Evolutionary conservation across 2,113 vertebrate species (phyloP).

Genomic region (Lichenostomus cassidix): DNA sequence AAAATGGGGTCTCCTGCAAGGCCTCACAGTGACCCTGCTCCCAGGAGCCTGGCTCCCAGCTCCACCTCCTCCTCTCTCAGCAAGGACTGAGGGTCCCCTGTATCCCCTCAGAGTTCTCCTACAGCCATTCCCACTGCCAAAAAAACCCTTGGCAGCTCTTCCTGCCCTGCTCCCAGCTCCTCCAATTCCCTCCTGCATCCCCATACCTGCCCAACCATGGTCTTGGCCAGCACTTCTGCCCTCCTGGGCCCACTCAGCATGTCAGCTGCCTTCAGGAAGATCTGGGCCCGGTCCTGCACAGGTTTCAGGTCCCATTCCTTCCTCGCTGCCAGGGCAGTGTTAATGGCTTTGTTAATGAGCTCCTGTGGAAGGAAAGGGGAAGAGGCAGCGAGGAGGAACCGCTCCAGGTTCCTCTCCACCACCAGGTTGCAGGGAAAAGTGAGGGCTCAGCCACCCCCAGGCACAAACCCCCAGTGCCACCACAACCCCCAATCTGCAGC

Average conservation of each 20-base stretch:
- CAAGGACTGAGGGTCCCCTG: background rate
- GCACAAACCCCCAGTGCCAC: background rate
- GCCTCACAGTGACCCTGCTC: background rate
- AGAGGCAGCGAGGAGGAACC: background rate
- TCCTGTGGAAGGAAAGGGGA: slow-evolving; percentile 64
- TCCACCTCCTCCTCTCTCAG: background rate
- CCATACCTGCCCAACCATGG: slow-evolving; percentile 93
- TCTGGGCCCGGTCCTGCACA: slow-evolving; percentile 85
- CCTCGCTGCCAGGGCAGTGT: slow-evolving; percentile 80
- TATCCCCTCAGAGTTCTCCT: rapidly evolving
- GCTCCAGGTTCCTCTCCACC: background rate
- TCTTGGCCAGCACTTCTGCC: slow-evolving; percentile 91
- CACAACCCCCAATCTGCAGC: background rate
- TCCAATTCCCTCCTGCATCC: rapidly evolving
- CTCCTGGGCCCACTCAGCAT: slow-evolving; percentile 84
- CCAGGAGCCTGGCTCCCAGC: background rate
- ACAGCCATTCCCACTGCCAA: background rate
- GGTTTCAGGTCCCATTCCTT: slow-evolving; percentile 93
- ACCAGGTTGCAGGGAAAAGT: rapidly evolving
- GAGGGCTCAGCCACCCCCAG: rapidly evolving
- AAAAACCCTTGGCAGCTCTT: background rate
- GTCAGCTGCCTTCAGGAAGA: slow-evolving; percentile 91
- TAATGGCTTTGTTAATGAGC: slow-evolving; percentile 89
- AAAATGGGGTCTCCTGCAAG: background rate
- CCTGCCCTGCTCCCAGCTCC: background rate